Percentiles rank a stretch among this genome's conserved stretches.
Evolutionary conservation across 2,888 invertebrate species (phyloP).

Genomic region (Nowickia ferox): DNA sequence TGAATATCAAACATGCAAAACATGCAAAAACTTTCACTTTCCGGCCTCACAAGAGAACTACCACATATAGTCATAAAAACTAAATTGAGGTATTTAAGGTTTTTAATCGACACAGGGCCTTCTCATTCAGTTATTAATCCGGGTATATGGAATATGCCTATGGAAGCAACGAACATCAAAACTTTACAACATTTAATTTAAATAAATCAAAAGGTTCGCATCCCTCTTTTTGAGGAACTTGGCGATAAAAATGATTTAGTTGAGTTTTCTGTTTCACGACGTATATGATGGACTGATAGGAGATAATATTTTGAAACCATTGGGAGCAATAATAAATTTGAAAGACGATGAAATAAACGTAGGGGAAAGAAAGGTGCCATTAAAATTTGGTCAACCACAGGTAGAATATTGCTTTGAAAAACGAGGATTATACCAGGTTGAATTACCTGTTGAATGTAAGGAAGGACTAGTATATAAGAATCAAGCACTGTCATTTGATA

Average conservation of each 20-base stretch:
- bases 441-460: background rate
- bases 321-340: conserved; percentile 44
- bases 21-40: conserved; percentile 30
- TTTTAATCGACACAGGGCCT: conserved; percentile 65
- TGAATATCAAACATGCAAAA: conserved; percentile 17
- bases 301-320: conserved; percentile 43
- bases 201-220: conserved; percentile 28
- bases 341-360: conserved; percentile 42
- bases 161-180: conserved; percentile 12
- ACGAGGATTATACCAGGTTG: conserved; percentile 7
- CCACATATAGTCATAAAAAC: conserved; percentile 62
- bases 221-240: conserved; percentile 60
- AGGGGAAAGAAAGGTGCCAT: background rate
- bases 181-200: conserved; percentile 34
- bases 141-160: conserved; percentile 35
- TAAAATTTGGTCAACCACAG: conserved; percentile 4
- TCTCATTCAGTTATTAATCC: conserved; percentile 62
- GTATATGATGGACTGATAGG: conserved; percentile 49
- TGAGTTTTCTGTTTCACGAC: conserved; percentile 58
- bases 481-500: conserved; percentile 17
- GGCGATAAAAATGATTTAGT: conserved; percentile 25
- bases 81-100: conserved; percentile 42
- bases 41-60: conserved; percentile 57
- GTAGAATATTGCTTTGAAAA: conserved; percentile 4
- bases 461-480: conserved; percentile 2